Base-by-base conservation (phyloP, 1,140 invertebrate species). In the Drosophila suzukii region DNA sequence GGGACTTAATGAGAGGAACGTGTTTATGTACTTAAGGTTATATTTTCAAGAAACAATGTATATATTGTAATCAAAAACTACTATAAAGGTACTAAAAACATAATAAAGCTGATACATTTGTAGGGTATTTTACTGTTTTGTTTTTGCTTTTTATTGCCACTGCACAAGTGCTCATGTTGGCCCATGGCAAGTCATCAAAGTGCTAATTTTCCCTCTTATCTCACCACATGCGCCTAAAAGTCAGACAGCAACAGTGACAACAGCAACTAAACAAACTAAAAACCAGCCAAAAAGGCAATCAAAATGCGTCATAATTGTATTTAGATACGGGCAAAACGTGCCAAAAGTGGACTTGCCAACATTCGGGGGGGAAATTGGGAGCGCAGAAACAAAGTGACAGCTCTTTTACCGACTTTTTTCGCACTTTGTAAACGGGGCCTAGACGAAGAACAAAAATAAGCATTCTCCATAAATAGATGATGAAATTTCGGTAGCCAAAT, bases 151-250 rank as follows among this genome's bases (percentile, higher is more conserved):
- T 34, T 27, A 56, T 51, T 51, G n/a, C 50, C 24, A 61, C 70
- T 49, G 39, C 15, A 49, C 58, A 67, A 57, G 34, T 57, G 65
- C 39, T 57, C 56, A 73, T 43, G 51, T 46, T 62, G 10, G 13
- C 32, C 39, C 51, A 50, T 74, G 44, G 32, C 57, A 39, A 59
- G n/a, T 27, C 44, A 61, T 49, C 24, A 82, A 75, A 75, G 79
- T 83, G 79, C 47, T 80, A 83, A 83, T 83, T 86, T 83, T 44
- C 44, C 10, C 79, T 83, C 72, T 83, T 89, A 89, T 79, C 79
- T 76, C 44, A 34, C 54, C 67, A 62, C 59, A 83, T 83, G 80
- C 71, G 80, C 63, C 41, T 53, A 47, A 34, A 62, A 59, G 53
- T 51, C 49, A 55, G 51, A 43, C 75, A 59, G 36, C 41, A 75